Base-by-base conservation (phyloP, 2,113 vertebrate species). In the Equus przewalskii region DNA sequence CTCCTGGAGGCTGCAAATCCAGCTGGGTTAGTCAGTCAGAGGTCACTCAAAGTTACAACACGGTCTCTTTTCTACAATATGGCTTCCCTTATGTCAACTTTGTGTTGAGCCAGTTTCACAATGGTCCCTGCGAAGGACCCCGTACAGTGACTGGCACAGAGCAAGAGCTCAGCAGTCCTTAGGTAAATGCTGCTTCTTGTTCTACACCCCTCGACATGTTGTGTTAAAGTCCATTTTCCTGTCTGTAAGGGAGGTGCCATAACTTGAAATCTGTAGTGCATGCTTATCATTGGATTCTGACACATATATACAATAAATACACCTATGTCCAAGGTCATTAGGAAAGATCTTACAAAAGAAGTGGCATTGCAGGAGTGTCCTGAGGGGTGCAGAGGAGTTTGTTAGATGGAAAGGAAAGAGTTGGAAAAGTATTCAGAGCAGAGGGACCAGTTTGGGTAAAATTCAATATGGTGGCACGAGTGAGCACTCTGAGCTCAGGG, bases 131-230 rank as follows among this genome's bases (percentile, higher is more conserved):
- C 3, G 5, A 30, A 69, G 44, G 30, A 22, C 30, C 10, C 24
- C 6, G 16, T 0, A 10, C 21, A 26, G 62, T 24, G 62, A 76
- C 9, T 46, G 30, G 87, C 64, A 14, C 33, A 6, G 30, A 70
- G 30, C 30, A 3, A 13, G 75, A 51, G 58, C 65, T 18, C 36
- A 6, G 26, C 1, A 54, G 16, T 26, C 13, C 9, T 36, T 18
- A 15, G 65, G 1, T 56, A 15, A 24, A 26, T n/a, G 30, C 82
- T 51, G 28, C 89, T 30, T 6, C 0, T 49, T 1, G n/a, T 7
- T 8, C 7, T 14, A 1, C 11, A 24, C 28, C 49, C 15, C 62
- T 69, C 21, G 16, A 3, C 0, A 0, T 0, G 7, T 2, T 7
- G 33, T 8, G 2, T n/a, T 36, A 18, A 30, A 7, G 9, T 26